phyloP scores from a whole-genome alignment of 2,888 invertebrate genomes.

The Pollenia labialis region DNA sequence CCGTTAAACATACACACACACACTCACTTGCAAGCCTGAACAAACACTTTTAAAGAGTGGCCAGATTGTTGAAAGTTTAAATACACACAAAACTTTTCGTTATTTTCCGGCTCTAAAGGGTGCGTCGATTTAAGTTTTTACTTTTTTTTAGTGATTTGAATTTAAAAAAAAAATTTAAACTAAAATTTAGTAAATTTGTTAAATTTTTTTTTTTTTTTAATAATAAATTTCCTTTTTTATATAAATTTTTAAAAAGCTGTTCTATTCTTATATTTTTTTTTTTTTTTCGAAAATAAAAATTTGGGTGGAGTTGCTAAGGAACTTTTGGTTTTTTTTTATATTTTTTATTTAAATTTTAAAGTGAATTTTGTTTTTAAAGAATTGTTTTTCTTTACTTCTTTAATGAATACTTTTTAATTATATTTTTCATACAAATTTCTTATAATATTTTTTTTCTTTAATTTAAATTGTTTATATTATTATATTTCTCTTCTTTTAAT shows the following conservation, averaged over 20 bases:
- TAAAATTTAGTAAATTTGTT: neutral
- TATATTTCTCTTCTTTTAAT: neutral
- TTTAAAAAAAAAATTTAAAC: neutral
- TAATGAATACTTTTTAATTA: neutral
- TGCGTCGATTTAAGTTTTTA: slow-evolving; percentile 57
- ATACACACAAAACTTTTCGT: slow-evolving; percentile 55
- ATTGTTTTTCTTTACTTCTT: neutral
- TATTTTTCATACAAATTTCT: neutral
- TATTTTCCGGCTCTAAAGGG: slow-evolving; percentile 60
- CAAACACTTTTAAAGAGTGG: slow-evolving; percentile 36
- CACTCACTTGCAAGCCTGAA: neutral
- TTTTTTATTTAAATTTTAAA: slow-evolving; percentile 1
- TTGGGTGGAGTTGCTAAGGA: slow-evolving; percentile 72
- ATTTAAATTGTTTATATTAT: neutral
- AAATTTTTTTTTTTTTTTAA: neutral
- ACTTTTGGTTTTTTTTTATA: slow-evolving; percentile 57
- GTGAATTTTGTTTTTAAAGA: neutral
- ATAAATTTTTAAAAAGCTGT: neutral
- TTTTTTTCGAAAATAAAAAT: slow-evolving; percentile 17
- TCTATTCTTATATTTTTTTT: neutral
- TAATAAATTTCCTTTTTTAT: neutral
- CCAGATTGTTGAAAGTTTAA: slow-evolving; percentile 65
- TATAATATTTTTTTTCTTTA: slow-evolving; percentile 10
- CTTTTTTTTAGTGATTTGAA: slow-evolving; percentile 9
- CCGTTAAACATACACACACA: slow-evolving; percentile 13